Base-by-base conservation (phyloP, 2,888 invertebrate genomes). In the Orthosia gracilis region DNA sequence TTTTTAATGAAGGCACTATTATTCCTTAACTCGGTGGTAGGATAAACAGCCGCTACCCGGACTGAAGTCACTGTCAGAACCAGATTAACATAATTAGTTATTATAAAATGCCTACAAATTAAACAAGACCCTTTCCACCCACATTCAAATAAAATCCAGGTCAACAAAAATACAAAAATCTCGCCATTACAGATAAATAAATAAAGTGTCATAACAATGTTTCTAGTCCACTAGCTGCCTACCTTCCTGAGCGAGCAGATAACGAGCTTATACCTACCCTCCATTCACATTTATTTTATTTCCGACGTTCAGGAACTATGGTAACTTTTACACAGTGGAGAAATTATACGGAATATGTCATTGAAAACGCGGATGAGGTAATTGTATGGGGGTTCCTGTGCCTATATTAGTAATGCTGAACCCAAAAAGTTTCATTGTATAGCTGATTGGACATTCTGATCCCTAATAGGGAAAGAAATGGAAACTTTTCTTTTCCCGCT, bases 271-370 rank as follows among this genome's bases (percentile, higher is more conserved):
- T 17, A 59, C 68, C 40, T 50, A 49, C 59, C 69, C 66, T 64
- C 61, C 40, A 40, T 54, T 49, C 18, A 55, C 71, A 72, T 80
- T 80, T 80, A 77, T 74, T 78, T 80, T 82, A 83, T 80, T 70
- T 55, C 49, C 21, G 18, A 72, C 77, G 23, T 64, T 72, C 64
- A 59, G 54, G 40, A 77, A 71, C 71, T 62, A 68, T 31, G 23
- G n/a, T 71, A 62, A 55, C 67, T 55, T 73, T 76, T 80, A 59
- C 23, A 40, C 12, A 26, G n/a, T 58, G 40, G 18, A 50, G 18
- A 74, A 75, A 75, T 75, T 58, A 73, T 66, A 57, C 57, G 15
- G 26, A 57, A 45, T 65, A 23, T 17, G 4, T 52, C 50, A 26
- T 57, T 45, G 17, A 47, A 72, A 54, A 52, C 12, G 45, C 4